Evolutionary conservation across 2,797 vertebrate genomes (phyloP).

Genomic region (Pyrocephalus nanus): DNA sequence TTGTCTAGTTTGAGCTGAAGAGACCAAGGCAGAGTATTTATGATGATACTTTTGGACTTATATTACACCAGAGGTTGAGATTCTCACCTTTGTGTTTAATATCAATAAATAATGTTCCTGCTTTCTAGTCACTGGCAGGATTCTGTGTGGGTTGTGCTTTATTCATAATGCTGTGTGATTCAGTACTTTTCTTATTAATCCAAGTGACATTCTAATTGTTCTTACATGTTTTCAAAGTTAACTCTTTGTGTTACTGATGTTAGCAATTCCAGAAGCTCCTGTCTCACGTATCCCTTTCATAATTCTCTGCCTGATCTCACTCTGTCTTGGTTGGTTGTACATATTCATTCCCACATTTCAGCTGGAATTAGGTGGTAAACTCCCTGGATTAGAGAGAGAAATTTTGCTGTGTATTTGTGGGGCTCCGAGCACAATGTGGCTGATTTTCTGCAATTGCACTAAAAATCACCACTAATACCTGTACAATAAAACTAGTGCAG

Average conservation of each 20-base stretch:
- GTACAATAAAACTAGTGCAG: neutral
- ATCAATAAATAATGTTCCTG: neutral
- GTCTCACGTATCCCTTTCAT: rapidly evolving
- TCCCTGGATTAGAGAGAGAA: neutral
- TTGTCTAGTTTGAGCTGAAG: neutral
- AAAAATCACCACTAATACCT: neutral
- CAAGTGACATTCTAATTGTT: neutral
- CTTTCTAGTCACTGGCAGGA: neutral
- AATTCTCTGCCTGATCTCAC: neutral
- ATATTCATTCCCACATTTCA: neutral
- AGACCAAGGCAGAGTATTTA: neutral
- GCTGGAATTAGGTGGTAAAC: neutral
- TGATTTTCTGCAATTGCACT: neutral
- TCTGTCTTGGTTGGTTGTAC: neutral
- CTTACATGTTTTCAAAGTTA: neutral
- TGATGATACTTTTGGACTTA: neutral
- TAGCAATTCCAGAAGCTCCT: neutral
- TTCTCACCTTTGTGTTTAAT: neutral
- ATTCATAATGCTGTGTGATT: neutral
- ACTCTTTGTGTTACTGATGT: neutral
- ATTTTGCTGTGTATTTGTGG: neutral
- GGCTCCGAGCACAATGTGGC: neutral
- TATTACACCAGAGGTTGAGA: neutral
- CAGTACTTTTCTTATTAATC: neutral
- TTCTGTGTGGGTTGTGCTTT: neutral